Percentiles rank a stretch among this genome's conserved stretches.
These are phyloP conservation scores for Cheiracanthium punctorium DNA, from an alignment of 2,888 invertebrate species.

Conservation along the genomic window DNA sequence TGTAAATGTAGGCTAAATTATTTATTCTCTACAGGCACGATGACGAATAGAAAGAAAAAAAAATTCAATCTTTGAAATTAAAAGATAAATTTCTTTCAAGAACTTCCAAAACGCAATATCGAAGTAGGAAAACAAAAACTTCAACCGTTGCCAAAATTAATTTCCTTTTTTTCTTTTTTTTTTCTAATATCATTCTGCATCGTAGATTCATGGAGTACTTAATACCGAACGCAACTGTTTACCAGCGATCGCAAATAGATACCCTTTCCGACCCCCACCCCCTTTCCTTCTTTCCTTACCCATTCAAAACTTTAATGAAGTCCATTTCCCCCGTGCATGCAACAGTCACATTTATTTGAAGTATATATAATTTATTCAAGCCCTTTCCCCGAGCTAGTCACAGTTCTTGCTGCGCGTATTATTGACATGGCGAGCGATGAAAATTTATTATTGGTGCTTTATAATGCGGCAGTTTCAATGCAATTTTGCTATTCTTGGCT, in stretches of 20 bases:
- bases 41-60: too few species aligned
- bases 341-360: conserved; percentile 15
- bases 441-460: background rate
- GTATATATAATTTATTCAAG: conserved; percentile 4
- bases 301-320: background rate
- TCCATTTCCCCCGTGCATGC: background rate
- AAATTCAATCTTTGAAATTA: too few species aligned
- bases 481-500: background rate
- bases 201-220: background rate
- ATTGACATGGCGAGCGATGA: background rate
- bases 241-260: background rate
- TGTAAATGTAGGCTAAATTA: too few species aligned
- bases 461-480: background rate
- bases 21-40: too few species aligned
- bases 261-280: too few species aligned
- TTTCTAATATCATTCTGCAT: background rate
- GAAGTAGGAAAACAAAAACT: background rate
- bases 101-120: too few species aligned
- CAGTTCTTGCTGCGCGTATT: background rate
- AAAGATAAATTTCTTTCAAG: too few species aligned
- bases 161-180: background rate
- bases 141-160: background rate
- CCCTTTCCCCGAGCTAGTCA: background rate
- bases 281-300: background rate
- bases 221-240: background rate